Conservation (phyloP, 2,113 vertebrate genomes). For the Sterna hirundo region DNA sequence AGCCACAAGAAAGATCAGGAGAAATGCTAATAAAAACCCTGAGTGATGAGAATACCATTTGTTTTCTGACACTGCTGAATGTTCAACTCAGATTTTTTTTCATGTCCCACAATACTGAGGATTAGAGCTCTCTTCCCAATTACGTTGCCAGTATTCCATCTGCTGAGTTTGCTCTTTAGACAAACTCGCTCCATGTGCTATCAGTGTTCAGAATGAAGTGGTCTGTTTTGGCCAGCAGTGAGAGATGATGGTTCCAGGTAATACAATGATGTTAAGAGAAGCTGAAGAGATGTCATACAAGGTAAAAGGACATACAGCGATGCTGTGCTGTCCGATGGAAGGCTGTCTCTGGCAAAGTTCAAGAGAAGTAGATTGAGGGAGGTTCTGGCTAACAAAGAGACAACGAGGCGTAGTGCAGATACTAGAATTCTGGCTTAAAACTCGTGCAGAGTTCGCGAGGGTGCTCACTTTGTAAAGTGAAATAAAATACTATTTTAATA, state of each 20-base stretch:
- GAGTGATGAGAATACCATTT: neutral
- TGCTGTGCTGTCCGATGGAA: neutral
- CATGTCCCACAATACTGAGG: slow-evolving; percentile 26
- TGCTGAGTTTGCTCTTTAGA: neutral
- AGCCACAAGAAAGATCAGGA: slow-evolving; percentile 14
- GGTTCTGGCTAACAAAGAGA: neutral
- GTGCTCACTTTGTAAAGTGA: neutral
- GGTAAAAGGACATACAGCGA: neutral
- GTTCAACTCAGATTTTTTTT: slow-evolving; percentile 12
- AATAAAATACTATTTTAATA: neutral
- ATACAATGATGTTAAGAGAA: neutral
- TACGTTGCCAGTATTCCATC: neutral
- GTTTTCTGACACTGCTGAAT: slow-evolving; percentile 11
- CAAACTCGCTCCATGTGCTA: neutral
- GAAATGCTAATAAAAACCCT: neutral
- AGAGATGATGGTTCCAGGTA: neutral
- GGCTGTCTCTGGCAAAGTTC: neutral
- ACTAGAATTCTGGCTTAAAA: neutral
- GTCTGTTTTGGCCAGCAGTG: neutral
- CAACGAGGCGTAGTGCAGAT: neutral
- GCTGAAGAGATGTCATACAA: neutral
- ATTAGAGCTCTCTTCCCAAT: slow-evolving; percentile 20
- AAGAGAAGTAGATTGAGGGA: neutral
- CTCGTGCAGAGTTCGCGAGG: neutral
- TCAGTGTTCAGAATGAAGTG: neutral